Evolutionary conservation across 2,888 invertebrate species (phyloP).

Genomic region (Acheta domesticus): DNA sequence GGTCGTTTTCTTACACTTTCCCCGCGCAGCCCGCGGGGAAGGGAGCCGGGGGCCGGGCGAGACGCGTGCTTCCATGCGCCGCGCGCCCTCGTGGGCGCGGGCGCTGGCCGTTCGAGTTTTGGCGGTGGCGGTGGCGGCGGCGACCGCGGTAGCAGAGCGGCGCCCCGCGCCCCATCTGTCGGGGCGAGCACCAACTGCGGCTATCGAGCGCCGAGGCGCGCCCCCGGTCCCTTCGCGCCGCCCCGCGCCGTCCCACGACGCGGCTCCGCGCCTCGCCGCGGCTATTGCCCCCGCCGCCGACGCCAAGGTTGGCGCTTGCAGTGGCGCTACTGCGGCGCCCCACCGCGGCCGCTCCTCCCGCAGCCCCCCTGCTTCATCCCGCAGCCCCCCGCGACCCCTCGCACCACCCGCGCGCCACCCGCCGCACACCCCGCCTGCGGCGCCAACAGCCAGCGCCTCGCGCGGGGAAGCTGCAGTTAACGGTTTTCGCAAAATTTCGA

Average conservation of each 20-base stretch:
- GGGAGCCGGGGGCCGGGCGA: too few relatives aligned
- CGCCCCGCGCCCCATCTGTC: neutral
- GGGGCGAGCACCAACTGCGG: neutral
- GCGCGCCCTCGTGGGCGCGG: neutral
- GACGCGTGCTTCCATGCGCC: too few relatives aligned
- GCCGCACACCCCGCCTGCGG: too few relatives aligned
- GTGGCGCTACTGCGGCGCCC: conserved; percentile 18
- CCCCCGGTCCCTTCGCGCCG: neutral
- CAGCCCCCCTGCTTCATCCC: neutral
- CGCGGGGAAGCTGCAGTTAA: too few relatives aligned
- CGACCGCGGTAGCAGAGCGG: neutral
- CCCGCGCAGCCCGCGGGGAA: too few relatives aligned
- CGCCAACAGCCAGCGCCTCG: too few relatives aligned
- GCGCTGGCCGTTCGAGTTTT: neutral
- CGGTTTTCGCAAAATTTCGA: too few relatives aligned
- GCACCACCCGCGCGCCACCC: too few relatives aligned
- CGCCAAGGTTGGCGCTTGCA: conserved; percentile 8
- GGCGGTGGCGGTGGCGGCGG: neutral
- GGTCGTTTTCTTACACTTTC: too few relatives aligned
- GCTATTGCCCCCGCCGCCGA: neutral
- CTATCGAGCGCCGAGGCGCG: neutral
- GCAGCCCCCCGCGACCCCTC: neutral
- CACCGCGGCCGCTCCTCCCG: neutral
- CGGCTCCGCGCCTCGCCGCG: neutral
- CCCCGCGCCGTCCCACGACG: neutral